These are phyloP conservation scores for Lagria hirta DNA, from an alignment of 2,888 invertebrate species.

Conservation along the genomic window DNA sequence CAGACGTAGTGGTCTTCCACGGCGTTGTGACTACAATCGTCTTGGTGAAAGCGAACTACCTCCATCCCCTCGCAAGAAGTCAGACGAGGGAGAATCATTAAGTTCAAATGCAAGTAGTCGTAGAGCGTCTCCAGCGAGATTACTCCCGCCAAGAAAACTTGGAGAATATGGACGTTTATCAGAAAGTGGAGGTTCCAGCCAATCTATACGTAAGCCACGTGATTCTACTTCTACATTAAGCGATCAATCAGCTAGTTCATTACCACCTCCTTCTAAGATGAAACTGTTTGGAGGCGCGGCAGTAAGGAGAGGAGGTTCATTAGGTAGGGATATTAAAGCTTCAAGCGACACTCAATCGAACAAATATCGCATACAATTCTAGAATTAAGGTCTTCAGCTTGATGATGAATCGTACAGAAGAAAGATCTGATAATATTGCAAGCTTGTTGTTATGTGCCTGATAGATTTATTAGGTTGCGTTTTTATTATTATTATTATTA, in stretches of 20 bases:
- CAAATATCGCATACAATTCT: slow-evolving; percentile 77
- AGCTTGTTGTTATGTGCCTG: slow-evolving; percentile 6
- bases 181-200: slow-evolving; percentile 54
- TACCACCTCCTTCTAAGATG: slow-evolving; percentile 65
- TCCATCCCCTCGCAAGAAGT: slow-evolving; percentile 51
- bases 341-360: slow-evolving; percentile 59
- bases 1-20: slow-evolving; percentile 54
- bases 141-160: slow-evolving; percentile 58
- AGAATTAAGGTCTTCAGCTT: slow-evolving; percentile 32
- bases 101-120: slow-evolving; percentile 53
- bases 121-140: slow-evolving; percentile 55
- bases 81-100: slow-evolving; percentile 49
- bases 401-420: too few relatives aligned
- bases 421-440: neutral
- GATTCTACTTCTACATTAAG: slow-evolving; percentile 60
- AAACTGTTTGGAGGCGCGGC: slow-evolving; percentile 49
- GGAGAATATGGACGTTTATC: slow-evolving; percentile 63
- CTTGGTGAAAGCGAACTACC: slow-evolving; percentile 56
- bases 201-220: slow-evolving; percentile 50
- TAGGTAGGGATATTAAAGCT: slow-evolving; percentile 58
- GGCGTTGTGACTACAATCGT: slow-evolving; percentile 68
- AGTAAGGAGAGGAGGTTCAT: slow-evolving; percentile 59
- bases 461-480: slow-evolving; percentile 1
- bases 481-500: slow-evolving; percentile 10
- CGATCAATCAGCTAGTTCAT: slow-evolving; percentile 59